Conservation (phyloP, 2,797 vertebrate genomes). For the Bradypodion pumilum region DNA sequence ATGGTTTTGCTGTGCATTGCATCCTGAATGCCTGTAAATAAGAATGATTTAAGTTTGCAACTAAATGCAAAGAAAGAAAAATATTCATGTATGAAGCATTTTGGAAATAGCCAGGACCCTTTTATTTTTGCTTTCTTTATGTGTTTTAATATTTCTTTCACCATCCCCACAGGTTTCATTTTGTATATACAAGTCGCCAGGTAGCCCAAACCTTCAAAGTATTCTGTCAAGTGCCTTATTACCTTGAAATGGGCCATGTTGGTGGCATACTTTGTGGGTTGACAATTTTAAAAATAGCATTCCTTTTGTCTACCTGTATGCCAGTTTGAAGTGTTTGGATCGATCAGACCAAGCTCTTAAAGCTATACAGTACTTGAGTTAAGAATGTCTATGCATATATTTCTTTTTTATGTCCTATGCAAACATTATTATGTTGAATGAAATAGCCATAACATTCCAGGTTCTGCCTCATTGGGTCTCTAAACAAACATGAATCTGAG, state of each 20-base stretch:
- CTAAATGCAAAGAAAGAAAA: slow-evolving; percentile 50
- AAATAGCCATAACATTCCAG: slow-evolving; percentile 99
- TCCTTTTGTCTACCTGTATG: slow-evolving; percentile 78
- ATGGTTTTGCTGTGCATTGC: slow-evolving; percentile 65
- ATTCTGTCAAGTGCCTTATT: background rate
- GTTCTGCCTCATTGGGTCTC: slow-evolving; percentile 99
- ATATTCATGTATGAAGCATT: slow-evolving; percentile 45
- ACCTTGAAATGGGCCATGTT: background rate
- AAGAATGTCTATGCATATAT: slow-evolving; percentile 76
- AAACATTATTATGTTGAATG: slow-evolving; percentile 92
- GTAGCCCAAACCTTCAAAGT: background rate
- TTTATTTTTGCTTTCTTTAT: slow-evolving; percentile 76
- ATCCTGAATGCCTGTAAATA: slow-evolving; percentile 68
- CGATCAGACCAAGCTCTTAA: slow-evolving; percentile 64
- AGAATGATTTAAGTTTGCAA: slow-evolving; percentile 66
- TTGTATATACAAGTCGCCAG: slow-evolving; percentile 63
- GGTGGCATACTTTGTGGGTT: background rate
- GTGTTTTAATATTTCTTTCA: slow-evolving; percentile 62
- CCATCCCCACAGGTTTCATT: slow-evolving; percentile 57
- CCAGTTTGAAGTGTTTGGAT: slow-evolving; percentile 51
- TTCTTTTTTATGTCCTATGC: slow-evolving; percentile 81
- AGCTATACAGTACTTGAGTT: slow-evolving; percentile 71
- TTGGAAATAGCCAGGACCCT: slow-evolving; percentile 48
- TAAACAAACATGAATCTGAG: slow-evolving; percentile 99
- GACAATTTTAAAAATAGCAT: background rate